Base-by-base conservation (phyloP, 2,888 invertebrate genomes). In the Petrolisthes cinctipes region DNA sequence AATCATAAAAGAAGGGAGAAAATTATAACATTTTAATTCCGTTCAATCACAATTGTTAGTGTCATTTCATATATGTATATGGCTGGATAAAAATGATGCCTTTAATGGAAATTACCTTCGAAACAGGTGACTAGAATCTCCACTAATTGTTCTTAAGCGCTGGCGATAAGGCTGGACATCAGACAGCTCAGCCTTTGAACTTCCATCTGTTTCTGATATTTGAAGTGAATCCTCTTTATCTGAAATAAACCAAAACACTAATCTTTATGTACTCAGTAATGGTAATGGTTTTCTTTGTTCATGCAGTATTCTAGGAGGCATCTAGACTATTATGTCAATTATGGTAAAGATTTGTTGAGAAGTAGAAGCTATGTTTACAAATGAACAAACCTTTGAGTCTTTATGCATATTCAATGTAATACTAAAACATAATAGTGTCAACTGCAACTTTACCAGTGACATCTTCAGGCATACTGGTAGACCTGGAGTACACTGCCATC, bases 71-170 rank as follows among this genome's bases (percentile, higher is more conserved):
- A 66, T 11, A 11, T 66, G 66, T 66, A 66, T 66, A 14, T 71
- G 7, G 5, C 71, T 56, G 23, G 20, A 57, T 6, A n/a, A 37
- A 14, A 4, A 81, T 20, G 57, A 82, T 6, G 17, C 0, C 37
- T 37, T 37, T 0, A 57, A 57, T 6, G 5, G 23, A 73, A 71
- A 53, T 66, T 66, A 84, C 88, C 82, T 88, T 37, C 79, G 73
- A 73, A 84, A 84, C 9, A 88, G 53, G 20, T 84, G 84, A 80
- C 88, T 84, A 84, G 88, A 84, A 61, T 88, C 87, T 79, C 89
- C 89, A 54, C 87, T 88, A 81, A 88, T 83, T 57, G 89, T 89
- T 66, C 89, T 85, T 7, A 89, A 80, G 20, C 89, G 85, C 71
- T 87, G 87, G 14, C 89, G 82, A 23, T 81, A 86, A 20, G 81